Evolutionary conservation across 2,797 vertebrate species (phyloP).

Genomic region (Enteromius treurensis): DNA sequence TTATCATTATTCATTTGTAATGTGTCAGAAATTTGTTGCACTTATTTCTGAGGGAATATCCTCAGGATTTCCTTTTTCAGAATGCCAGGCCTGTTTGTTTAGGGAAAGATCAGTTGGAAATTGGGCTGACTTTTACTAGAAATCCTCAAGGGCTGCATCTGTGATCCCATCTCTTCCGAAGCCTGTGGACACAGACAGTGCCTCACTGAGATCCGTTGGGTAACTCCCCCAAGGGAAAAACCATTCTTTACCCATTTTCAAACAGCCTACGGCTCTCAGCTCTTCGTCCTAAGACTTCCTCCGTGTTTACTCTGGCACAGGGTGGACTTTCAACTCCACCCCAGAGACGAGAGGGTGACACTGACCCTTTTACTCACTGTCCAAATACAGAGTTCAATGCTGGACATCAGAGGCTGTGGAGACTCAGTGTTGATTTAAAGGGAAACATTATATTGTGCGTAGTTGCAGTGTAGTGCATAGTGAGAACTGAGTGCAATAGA

Average conservation of each 20-base stretch:
- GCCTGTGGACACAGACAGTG: conserved; percentile 68
- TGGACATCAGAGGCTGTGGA: conserved; percentile 1
- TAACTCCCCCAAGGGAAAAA: conserved; percentile 70
- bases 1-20: not conserved
- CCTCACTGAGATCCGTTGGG: conserved; percentile 71
- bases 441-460: not conserved
- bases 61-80: conserved; percentile 15
- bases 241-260: conserved; percentile 59
- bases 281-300: not conserved
- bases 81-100: conserved; percentile 44
- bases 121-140: conserved; percentile 63
- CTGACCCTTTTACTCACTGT: conserved; percentile 49
- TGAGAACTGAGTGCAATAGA: not conserved
- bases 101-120: conserved; percentile 42
- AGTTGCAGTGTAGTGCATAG: not conserved
- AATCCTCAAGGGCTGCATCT: conserved; percentile 79
- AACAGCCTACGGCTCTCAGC: conserved; percentile 62
- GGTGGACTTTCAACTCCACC: conserved; percentile 48
- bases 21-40: not conserved
- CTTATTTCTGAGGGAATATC: conserved; percentile 6
- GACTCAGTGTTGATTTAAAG: not conserved
- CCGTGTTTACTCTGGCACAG: conserved; percentile 50
- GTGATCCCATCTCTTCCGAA: conserved; percentile 81
- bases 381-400: conserved; percentile 31
- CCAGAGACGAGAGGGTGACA: conserved; percentile 48